Evolutionary conservation across 2,797 vertebrate species (phyloP).

Genomic region (Coendou prehensilis): DNA sequence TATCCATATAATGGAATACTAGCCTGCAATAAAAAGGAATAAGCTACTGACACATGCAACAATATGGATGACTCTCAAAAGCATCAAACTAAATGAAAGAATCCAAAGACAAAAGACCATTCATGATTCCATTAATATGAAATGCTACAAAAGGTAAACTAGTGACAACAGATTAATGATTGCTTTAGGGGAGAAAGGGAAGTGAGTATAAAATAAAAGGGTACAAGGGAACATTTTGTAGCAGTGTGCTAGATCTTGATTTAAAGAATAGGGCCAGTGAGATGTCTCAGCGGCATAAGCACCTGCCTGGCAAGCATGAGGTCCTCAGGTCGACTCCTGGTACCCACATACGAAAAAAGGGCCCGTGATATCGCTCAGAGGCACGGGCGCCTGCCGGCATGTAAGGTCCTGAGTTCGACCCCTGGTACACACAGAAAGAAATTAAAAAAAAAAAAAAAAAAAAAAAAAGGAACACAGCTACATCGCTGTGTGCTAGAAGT

Average conservation of each 20-base stretch:
- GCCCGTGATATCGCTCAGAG: too few species aligned
- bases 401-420: too few species aligned
- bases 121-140: not conserved
- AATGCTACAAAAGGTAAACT: not conserved
- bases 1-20: not conserved
- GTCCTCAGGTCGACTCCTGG: too few species aligned
- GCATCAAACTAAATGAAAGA: constrained; percentile 33
- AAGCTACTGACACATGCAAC: not conserved
- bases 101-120: not conserved
- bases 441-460: too few species aligned
- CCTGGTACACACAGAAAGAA: too few species aligned
- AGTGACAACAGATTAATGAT: not conserved
- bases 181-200: not conserved
- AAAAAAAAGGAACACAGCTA: not conserved
- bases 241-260: constrained; percentile 7
- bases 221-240: not conserved
- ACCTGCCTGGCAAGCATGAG: too few species aligned
- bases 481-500: not conserved
- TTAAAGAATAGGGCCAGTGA: not conserved
- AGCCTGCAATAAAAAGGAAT: constrained; percentile 10
- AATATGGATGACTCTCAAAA: constrained; percentile 44
- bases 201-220: not conserved
- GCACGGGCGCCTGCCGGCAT: too few species aligned
- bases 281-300: too few species aligned
- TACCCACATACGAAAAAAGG: too few species aligned